Conservation (phyloP, 2,113 vertebrate species). For the Oenanthe oenanthe region DNA sequence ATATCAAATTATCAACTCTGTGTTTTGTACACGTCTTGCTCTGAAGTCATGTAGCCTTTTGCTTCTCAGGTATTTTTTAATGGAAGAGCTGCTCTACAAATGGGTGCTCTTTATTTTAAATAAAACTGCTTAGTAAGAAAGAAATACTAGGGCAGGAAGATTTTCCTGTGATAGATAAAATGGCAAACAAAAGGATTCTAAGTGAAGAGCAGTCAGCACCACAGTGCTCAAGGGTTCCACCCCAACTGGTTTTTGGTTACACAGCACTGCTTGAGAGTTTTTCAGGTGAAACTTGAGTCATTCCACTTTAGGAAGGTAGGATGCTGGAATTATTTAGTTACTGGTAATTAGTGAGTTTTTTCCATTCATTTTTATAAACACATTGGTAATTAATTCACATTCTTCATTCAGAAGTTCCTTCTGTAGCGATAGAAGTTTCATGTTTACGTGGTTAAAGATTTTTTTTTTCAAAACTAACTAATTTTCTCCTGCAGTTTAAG, state of each 20-base stretch:
- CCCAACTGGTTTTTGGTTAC: not conserved
- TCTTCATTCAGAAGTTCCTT: not conserved
- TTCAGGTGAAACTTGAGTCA: not conserved
- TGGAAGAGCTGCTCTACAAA: not conserved
- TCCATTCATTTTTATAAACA: not conserved
- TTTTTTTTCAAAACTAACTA: not conserved
- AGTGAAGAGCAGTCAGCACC: not conserved
- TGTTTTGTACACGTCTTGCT: not conserved
- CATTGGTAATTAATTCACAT: not conserved
- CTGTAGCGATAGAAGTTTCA: not conserved
- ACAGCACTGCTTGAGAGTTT: not conserved
- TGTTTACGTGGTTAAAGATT: not conserved
- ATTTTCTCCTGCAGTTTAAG: not conserved
- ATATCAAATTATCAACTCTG: no score
- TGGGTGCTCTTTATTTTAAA: not conserved
- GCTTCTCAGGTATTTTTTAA: not conserved
- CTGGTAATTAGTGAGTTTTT: not conserved
- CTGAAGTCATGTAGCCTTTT: not conserved
- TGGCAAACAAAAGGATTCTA: not conserved
- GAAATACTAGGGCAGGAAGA: not conserved
- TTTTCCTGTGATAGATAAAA: not conserved
- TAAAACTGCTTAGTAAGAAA: not conserved
- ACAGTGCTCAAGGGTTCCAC: not conserved
- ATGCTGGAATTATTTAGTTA: not conserved
- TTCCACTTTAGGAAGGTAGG: not conserved